Evolutionary conservation across 1,140 invertebrate species (phyloP).

Genomic region (Neodiprion fabricii): DNA sequence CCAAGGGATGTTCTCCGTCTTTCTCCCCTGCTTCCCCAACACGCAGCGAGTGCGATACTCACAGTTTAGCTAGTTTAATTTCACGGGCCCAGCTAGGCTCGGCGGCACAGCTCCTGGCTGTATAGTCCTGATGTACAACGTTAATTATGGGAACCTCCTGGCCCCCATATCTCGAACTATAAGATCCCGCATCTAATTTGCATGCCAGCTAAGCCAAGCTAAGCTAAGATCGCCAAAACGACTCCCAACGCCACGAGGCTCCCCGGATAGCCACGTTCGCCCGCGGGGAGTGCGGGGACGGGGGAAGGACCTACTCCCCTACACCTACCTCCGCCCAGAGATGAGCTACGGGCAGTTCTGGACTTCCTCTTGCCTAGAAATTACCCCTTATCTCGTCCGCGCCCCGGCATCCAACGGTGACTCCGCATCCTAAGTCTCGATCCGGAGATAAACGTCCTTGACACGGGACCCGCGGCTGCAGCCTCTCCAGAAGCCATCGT

Average conservation of each 20-base stretch:
- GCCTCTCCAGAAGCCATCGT: not conserved
- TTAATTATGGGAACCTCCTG: slow-evolving; percentile 24
- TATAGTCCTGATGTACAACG: slow-evolving; percentile 14
- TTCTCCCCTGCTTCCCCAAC: no score
- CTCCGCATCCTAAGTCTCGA: slow-evolving; percentile 50
- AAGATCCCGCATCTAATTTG: slow-evolving; percentile 49
- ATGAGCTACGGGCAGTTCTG: slow-evolving; percentile 57
- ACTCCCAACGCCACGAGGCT: slow-evolving; percentile 20
- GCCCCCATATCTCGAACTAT: slow-evolving; percentile 37
- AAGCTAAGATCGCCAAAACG: slow-evolving; percentile 49
- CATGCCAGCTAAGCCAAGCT: slow-evolving; percentile 39
- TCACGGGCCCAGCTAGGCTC: not conserved
- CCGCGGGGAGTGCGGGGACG: slow-evolving; percentile 29
- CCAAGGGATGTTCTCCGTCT: no score
- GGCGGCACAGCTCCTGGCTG: not conserved
- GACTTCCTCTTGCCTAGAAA: slow-evolving; percentile 51
- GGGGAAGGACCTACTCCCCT: not conserved
- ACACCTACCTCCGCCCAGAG: slow-evolving; percentile 36
- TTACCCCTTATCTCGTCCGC: slow-evolving; percentile 53
- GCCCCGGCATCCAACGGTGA: slow-evolving; percentile 39
- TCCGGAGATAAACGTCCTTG: slow-evolving; percentile 52
- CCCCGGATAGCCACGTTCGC: not conserved
- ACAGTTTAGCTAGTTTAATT: not conserved
- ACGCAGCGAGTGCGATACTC: no score
- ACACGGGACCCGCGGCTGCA: slow-evolving; percentile 7